Evolutionary conservation across 2,113 vertebrate species (phyloP), one percentile per base, ranked within the genome.

Genomic region (Peromyscus maniculatus): DNA sequence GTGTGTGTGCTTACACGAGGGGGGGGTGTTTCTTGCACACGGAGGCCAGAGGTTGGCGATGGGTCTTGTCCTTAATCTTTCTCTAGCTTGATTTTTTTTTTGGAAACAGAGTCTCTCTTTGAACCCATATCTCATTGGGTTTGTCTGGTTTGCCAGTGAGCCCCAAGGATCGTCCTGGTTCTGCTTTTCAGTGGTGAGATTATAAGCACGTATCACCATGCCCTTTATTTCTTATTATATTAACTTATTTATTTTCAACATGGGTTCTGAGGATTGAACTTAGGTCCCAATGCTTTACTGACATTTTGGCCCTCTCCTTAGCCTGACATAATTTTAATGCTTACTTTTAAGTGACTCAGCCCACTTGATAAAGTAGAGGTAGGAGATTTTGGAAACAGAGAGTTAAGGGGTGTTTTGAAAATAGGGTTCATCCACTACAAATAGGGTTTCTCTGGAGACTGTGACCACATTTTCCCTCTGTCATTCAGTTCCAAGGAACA

Each of bases 351-450:
- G 69, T 39, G 46, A 77, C 9, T 59, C 8, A 36, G 55, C 31
- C 24, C 66, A 91, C 7, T 66, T 71, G 55, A 66, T 52, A 87
- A 88, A 72, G 52, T 57, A 74, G 52, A 66, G 55, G 15, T 17
- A 66, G 71, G 59, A 69, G 52, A n/a, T 72, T 66, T 86, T 82
- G 80, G 78, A 77, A 69, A 82, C 2, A 4, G 1, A 33, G 49
- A 93, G n/a, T 72, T 80, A 66, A 84, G 78, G 24, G 49, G 64
- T 62, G 7, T 94, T 94, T 93, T 72, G 67, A 62, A 89, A 91
- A 62, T 1, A 3, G 19, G n/a, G 31, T 9, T 89, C 16, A 69
- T 24, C 28, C 11, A 64, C 64, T 5, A 86, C 22, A n/a, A 19
- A 21, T 8, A 7, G 39, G n/a, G 59, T 26, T 74, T 26, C 28